Conservation (phyloP, 2,113 vertebrate species). For the Oryzias melastigma region DNA sequence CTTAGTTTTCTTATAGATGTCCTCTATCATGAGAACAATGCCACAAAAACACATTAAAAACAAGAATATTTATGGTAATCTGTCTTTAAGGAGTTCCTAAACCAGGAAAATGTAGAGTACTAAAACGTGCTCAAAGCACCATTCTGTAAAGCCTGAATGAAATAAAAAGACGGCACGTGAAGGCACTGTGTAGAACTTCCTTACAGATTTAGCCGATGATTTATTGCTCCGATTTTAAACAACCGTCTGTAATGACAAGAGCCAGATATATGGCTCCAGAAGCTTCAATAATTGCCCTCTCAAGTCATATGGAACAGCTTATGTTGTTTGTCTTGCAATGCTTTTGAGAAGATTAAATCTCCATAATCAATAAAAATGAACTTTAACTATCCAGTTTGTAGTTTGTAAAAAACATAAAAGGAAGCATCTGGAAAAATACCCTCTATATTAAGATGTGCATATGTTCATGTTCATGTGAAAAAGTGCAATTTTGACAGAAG, state of each 20-base stretch:
- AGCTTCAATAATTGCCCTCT: conserved; percentile 49
- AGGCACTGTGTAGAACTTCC: conserved; percentile 13
- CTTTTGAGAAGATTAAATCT: conserved; percentile 76
- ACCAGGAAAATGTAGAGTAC: not conserved
- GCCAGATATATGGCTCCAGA: conserved; percentile 43
- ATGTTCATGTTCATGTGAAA: too few relatives aligned
- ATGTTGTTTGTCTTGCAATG: conserved; percentile 53
- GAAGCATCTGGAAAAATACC: conserved; percentile 47
- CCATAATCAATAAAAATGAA: conserved; percentile 71
- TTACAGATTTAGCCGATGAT: conserved; percentile 21
- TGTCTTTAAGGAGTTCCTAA: not conserved
- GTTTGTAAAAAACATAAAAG: conserved; percentile 7
- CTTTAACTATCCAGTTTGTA: conserved; percentile 31
- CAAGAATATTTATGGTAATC: too few relatives aligned
- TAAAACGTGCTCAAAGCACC: not conserved
- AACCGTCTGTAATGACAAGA: conserved; percentile 47
- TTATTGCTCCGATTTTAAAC: conserved; percentile 44
- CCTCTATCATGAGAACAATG: too few relatives aligned
- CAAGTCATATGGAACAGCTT: conserved; percentile 56
- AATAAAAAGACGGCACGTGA: not conserved
- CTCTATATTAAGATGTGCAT: not conserved
- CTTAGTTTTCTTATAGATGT: too few relatives aligned
- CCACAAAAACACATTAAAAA: too few relatives aligned
- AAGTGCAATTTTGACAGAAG: not conserved
- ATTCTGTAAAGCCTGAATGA: not conserved